A percentile compares a stretch with the other conserved stretches of the same genome.
These are phyloP conservation scores for Pilophorus perplexus DNA, from an alignment of 2,888 invertebrate species.

Conservation along the genomic window DNA sequence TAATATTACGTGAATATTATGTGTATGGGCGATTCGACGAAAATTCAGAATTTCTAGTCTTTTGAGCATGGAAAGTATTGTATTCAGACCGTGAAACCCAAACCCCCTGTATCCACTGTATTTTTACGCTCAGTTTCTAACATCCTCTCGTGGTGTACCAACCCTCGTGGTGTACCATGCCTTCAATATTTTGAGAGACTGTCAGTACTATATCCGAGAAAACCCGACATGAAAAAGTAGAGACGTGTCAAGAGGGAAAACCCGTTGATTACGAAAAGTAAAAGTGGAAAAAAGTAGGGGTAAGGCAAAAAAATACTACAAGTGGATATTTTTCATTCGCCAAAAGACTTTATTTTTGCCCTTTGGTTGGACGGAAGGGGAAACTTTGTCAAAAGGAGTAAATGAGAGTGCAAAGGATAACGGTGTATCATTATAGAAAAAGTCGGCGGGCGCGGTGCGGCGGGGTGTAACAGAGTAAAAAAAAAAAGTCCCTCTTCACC, in stretches of 20 bases:
- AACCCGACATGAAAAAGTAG: not conserved
- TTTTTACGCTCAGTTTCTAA: no score
- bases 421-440: constrained; percentile 33
- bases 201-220: not conserved
- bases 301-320: no score
- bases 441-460: not conserved
- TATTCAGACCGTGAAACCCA: no score
- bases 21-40: no score
- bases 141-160: no score
- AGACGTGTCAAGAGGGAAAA: constrained; percentile 11
- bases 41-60: no score
- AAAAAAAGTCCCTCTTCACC: constrained; percentile 10
- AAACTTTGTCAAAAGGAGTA: constrained; percentile 31
- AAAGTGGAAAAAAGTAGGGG: not conserved
- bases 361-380: constrained; percentile 1
- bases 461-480: not conserved
- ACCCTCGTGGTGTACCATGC: no score
- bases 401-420: constrained; percentile 38
- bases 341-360: constrained; percentile 26
- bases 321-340: constrained; percentile 30
- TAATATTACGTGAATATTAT: no score
- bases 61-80: no score
- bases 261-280: constrained; percentile 14
- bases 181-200: no score
- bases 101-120: no score